Percentiles rank a stretch among this genome's conserved stretches.
These are phyloP conservation scores for Sebastes iracundus DNA, from an alignment of 2,797 vertebrate genomes.

Conservation along the genomic window DNA sequence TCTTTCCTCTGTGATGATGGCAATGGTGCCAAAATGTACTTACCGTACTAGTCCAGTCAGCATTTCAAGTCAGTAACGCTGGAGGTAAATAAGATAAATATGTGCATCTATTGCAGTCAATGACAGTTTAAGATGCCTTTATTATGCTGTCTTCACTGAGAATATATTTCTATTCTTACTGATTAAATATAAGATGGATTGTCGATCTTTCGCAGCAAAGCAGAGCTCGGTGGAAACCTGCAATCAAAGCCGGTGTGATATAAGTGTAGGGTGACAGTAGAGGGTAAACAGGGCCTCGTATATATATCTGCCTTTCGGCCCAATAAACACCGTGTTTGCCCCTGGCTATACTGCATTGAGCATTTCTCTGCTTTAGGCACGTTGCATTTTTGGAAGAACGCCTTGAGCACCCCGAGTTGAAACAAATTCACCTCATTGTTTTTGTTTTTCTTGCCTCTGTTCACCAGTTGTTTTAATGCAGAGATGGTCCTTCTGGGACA, in stretches of 20 bases:
- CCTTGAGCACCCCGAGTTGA: slow-evolving; percentile 30
- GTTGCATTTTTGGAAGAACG: slow-evolving; percentile 45
- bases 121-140: background rate
- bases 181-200: background rate
- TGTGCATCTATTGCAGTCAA: background rate
- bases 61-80: background rate
- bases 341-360: slow-evolving; percentile 29
- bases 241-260: slow-evolving; percentile 4
- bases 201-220: background rate
- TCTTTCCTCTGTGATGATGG: background rate
- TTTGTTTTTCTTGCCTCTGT: slow-evolving; percentile 30
- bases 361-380: slow-evolving; percentile 34
- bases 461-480: slow-evolving; percentile 19
- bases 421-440: slow-evolving; percentile 29
- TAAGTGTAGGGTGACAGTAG: background rate
- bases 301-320: slow-evolving; percentile 18
- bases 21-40: background rate
- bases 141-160: background rate
- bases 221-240: background rate
- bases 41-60: background rate
- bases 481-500: slow-evolving; percentile 3
- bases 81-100: slow-evolving; percentile 4
- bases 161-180: background rate
- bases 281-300: background rate
- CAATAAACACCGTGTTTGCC: slow-evolving; percentile 33